Base-by-base conservation (phyloP, 2,113 vertebrate genomes). In the Ammodytes dubius region DNA sequence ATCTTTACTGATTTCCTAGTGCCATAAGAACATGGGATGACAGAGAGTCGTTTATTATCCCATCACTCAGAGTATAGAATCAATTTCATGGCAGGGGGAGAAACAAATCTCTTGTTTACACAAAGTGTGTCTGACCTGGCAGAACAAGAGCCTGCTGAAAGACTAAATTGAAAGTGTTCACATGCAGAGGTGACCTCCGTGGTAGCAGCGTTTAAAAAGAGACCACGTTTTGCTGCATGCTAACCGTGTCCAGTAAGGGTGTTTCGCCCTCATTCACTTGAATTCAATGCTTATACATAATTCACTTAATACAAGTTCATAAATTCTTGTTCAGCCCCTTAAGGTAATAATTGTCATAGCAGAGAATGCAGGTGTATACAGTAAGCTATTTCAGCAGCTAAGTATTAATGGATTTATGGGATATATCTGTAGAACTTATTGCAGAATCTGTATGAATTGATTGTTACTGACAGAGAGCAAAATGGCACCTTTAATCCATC, bases 31-130 rank as follows among this genome's bases (percentile, higher is more conserved):
- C 40, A 60, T 13, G 17, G 27, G 60, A 73, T 72, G 49, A 74
- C 73, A 45, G 39, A 35, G 7, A 76, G 17, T 67, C 59, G 69
- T 68, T 69, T 50, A 68, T 49, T 61, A 75, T 52, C 79, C 63
- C 39, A 37, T 76, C 80, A 35, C 39, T 83, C 82, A 81, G 10
- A 42, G 8, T 42, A 77, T 11, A 69, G 15, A 77, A 72, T 77
- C 40, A 40, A 53, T 78, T 60, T 75, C 46, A 49, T 42, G 54
- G 63, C 57, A 59, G 59, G 43, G 4, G 7, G 6, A 56, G 73
- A 42, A 58, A 59, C 60, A 27, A 17, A 85, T 65, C 69, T 63
- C 56, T 27, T 65, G 52, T 68, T 67, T 37, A 5, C 47, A n/a
- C 4, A 57, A 6, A 77, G 57, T 53, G 42, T 9, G 12, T 75